A percentile compares a stretch with the other conserved stretches of the same genome.
Conservation (phyloP, 1,140 invertebrate species). For the Pseudomyrmex pallidus region DNA sequence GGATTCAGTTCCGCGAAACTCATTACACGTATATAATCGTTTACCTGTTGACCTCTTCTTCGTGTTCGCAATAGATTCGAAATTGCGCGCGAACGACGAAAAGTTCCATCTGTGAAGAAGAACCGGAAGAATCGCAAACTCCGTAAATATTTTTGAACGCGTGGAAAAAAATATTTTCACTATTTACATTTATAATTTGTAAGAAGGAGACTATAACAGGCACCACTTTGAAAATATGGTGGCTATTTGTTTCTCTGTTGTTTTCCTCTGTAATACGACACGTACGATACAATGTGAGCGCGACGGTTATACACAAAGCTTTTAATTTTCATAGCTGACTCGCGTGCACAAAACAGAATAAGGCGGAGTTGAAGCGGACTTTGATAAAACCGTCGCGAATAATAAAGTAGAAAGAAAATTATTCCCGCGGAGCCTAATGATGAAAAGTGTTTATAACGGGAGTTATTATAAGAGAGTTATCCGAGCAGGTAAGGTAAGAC, state of each 20-base stretch:
- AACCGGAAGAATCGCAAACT: background rate
- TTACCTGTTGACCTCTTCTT: slow-evolving; percentile 26
- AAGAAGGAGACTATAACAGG: too few relatives aligned
- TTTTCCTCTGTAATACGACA: background rate
- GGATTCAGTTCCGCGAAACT: slow-evolving; percentile 41
- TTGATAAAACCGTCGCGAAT: slow-evolving; percentile 44
- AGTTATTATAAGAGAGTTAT: slow-evolving; percentile 54
- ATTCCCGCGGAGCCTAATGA: slow-evolving; percentile 34
- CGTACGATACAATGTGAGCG: background rate
- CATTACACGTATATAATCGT: slow-evolving; percentile 45
- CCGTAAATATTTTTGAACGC: slow-evolving; percentile 2
- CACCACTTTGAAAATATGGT: too few relatives aligned
- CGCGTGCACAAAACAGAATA: background rate
- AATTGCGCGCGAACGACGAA: background rate
- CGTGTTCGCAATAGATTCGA: background rate
- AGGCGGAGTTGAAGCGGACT: background rate
- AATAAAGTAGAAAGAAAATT: slow-evolving; percentile 41
- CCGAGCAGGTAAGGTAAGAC: slow-evolving; percentile 48
- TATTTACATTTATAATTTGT: background rate
- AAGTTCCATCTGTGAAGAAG: background rate
- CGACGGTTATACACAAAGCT: background rate
- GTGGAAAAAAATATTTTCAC: background rate
- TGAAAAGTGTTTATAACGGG: slow-evolving; percentile 52
- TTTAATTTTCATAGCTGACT: slow-evolving; percentile 14
- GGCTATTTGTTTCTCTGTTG: background rate